Conservation (phyloP, 2,113 vertebrate species). For the Haemorhous mexicanus region DNA sequence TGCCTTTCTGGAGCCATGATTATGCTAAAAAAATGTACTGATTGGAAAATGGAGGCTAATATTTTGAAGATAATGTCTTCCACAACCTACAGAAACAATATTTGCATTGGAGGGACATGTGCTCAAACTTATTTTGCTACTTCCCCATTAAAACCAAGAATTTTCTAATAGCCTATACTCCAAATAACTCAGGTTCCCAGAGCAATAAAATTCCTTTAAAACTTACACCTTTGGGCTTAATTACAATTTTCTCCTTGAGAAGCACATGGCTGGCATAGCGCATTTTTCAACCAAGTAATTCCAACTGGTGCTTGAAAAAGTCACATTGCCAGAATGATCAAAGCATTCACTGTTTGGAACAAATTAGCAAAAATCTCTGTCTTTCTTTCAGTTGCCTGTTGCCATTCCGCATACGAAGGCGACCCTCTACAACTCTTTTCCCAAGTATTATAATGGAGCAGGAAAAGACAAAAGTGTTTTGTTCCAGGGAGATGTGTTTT, state of each 20-base stretch:
- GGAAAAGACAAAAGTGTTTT: background rate
- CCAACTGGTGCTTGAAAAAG: background rate
- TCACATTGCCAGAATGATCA: background rate
- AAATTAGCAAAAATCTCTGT: background rate
- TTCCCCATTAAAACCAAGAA: background rate
- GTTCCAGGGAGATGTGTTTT: background rate
- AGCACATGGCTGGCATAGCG: background rate
- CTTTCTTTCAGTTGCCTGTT: background rate
- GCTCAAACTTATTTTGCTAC: background rate
- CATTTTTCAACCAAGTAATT: background rate
- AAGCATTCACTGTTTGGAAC: background rate
- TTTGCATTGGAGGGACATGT: background rate
- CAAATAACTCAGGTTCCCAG: background rate
- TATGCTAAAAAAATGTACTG: background rate
- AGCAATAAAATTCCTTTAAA: background rate
- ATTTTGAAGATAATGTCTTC: background rate
- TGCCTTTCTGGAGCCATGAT: background rate
- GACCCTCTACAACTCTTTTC: background rate
- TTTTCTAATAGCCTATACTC: background rate
- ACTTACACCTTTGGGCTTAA: background rate
- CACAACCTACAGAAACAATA: background rate
- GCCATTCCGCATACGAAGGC: background rate
- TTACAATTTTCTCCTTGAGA: background rate
- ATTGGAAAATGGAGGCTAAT: background rate
- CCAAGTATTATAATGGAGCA: background rate